Evolutionary conservation across 2,797 vertebrate genomes (phyloP).

Genomic region (Chrysocyon brachyurus): DNA sequence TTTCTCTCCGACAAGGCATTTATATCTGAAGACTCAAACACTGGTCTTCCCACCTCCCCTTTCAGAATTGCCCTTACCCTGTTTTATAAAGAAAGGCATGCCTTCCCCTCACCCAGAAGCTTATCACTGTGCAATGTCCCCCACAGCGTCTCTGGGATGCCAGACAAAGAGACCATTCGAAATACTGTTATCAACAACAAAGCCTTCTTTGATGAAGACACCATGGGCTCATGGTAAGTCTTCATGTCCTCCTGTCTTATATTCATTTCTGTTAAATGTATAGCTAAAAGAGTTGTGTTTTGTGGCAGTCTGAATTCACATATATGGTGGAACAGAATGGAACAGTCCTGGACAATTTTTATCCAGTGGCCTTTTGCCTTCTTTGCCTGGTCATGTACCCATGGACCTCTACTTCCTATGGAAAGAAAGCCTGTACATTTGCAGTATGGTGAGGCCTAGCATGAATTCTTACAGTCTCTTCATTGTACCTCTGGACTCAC

Average conservation of each 20-base stretch:
- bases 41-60: not conserved
- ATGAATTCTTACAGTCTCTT: not conserved
- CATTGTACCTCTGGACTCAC: not conserved
- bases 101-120: conserved; percentile 30
- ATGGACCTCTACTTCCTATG: not conserved
- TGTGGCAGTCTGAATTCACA: not conserved
- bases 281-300: not conserved
- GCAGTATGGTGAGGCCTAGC: not conserved
- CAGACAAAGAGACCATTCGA: conserved; percentile 56
- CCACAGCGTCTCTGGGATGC: conserved; percentile 4
- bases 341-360: not conserved
- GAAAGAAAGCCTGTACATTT: not conserved
- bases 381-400: not conserved
- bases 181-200: conserved; percentile 12
- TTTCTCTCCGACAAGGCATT: conserved; percentile 47
- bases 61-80: conserved; percentile 20
- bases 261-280: conserved; percentile 48
- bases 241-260: conserved; percentile 38
- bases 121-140: conserved; percentile 13
- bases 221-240: conserved; percentile 46
- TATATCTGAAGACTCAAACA: conserved; percentile 25
- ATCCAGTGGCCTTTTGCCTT: not conserved
- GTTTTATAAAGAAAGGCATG: conserved; percentile 30
- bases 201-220: conserved; percentile 60
- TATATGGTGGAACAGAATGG: not conserved